Evolutionary conservation across 2,113 vertebrate genomes (phyloP), one percentile per base, ranked within the genome.

Genomic region (Antennarius striatus): DNA sequence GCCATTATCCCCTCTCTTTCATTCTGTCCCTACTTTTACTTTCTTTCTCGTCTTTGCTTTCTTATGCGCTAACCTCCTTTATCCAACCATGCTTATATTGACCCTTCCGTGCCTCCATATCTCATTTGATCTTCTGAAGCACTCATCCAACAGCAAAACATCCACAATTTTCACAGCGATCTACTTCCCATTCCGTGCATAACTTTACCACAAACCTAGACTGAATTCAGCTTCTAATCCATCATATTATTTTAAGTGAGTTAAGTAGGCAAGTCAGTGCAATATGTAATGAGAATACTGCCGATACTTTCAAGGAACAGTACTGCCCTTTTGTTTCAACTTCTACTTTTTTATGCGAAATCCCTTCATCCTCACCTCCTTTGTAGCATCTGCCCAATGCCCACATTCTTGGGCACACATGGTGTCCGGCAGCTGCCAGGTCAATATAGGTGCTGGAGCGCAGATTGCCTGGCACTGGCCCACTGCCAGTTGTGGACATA

Each of bases 341-440:
- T 60, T 68, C 64, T 53, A 9, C 30, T 58, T 55, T 22, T 49
- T 46, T 65, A 56, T 52, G 43, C 55, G 67, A 36, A 56, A 77
- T 74, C 74, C 56, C 39, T 73, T 70, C 71, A 70, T 75, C 76
- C 68, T 72, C 29, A 60, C 82, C 77, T 75, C 81, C 77, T 80
- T 82, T 56, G 13, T 64, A 82, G 85, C 90, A 89, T 88, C 86
- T 91, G 86, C 86, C 84, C 85, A 73, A 75, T 88, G 66, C 86
- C 75, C 81, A 79, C 81, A 80, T 89, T 89, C 83, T 84, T 88
- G 79, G 57, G 77, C 74, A 73, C 82, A 84, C 73, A 80, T 84
- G 80, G 86, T 80, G 73, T 77, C 81, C 81, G 78, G 84, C 88
- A 89, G 77, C 83, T 91, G 87, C 81, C 68, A 63, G 87, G 82